Percentiles rank a stretch among this genome's conserved stretches.
Evolutionary conservation across 1,140 invertebrate genomes (phyloP).

Genomic region (Calliopsis andreniformis): DNA sequence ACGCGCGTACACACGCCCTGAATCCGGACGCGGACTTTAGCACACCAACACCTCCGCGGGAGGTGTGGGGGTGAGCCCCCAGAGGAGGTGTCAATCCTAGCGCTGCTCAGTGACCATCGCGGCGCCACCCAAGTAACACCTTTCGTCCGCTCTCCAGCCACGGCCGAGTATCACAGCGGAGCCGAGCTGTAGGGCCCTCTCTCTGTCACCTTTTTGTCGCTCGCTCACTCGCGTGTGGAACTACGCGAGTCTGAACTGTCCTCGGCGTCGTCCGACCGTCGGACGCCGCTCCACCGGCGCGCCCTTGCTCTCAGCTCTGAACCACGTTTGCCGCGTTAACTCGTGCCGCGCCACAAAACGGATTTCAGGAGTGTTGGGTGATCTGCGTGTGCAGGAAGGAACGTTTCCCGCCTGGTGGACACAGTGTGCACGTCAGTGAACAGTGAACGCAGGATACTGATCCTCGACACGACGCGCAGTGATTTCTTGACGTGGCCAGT

Average conservation of each 20-base stretch:
- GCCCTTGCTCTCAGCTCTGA: neutral
- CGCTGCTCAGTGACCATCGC: conserved; percentile 82
- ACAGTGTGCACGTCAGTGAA: conserved; percentile 30
- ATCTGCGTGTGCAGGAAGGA: conserved; percentile 8
- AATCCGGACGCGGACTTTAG: conserved; percentile 75
- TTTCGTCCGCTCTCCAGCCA: conserved; percentile 71
- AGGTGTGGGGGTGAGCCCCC: conserved; percentile 80
- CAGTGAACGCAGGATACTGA: conserved; percentile 28
- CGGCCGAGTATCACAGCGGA: conserved; percentile 27
- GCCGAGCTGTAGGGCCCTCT: conserved; percentile 12
- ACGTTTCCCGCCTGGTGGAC: neutral
- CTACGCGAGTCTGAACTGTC: conserved; percentile 9
- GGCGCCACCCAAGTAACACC: conserved; percentile 83
- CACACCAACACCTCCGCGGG: conserved; percentile 80
- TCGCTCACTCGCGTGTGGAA: neutral
- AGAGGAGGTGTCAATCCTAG: conserved; percentile 82
- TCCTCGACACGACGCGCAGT: neutral
- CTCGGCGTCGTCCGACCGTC: conserved; percentile 52
- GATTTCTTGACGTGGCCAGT: conserved; percentile 38
- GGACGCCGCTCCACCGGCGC: conserved; percentile 28
- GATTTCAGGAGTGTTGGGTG: conserved; percentile 15
- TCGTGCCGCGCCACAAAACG: conserved; percentile 20
- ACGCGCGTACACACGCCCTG: conserved; percentile 62
- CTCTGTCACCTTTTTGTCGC: conserved; percentile 18
- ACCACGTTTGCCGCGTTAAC: neutral